A percentile compares a stretch with the other conserved stretches of the same genome.
These are phyloP conservation scores for Sclerurus mexicanus DNA, from an alignment of 2,113 vertebrate species.

Conservation along the genomic window DNA sequence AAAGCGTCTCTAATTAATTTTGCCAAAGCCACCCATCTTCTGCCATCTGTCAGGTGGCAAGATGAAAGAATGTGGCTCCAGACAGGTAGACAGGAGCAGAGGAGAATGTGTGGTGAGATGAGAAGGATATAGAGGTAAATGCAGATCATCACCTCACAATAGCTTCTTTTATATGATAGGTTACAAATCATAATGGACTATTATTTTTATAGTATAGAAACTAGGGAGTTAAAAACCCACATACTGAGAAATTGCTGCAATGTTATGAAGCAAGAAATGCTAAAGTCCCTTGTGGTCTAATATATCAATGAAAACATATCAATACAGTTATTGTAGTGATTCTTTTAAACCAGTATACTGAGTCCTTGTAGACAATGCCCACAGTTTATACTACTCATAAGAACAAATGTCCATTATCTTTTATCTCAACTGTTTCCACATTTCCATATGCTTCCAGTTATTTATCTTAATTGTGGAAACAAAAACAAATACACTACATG, in stretches of 20 bases:
- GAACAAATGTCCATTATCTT: not conserved
- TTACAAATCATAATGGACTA: not conserved
- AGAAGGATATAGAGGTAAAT: not conserved
- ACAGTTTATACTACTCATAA: not conserved
- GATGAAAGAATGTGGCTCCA: not conserved
- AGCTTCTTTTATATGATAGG: not conserved
- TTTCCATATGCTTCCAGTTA: not conserved
- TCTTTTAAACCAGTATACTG: not conserved
- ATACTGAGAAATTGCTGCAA: not conserved
- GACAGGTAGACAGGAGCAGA: not conserved
- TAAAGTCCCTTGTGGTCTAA: not conserved
- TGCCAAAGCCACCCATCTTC: constrained; percentile 1
- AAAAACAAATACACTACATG: not conserved
- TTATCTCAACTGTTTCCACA: not conserved
- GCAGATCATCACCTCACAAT: not conserved
- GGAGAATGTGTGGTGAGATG: not conserved
- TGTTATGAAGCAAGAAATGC: not conserved
- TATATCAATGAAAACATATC: not conserved
- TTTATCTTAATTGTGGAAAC: constrained; percentile 16
- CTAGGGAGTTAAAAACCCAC: not conserved
- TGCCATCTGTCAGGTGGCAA: not conserved
- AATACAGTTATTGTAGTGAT: not conserved
- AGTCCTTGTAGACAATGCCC: not conserved
- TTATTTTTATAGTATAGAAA: not conserved
- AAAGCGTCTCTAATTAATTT: not conserved